These are phyloP conservation scores for Rhinopomastus cyanomelas DNA, from an alignment of 2,113 vertebrate genomes.

Conservation along the genomic window DNA sequence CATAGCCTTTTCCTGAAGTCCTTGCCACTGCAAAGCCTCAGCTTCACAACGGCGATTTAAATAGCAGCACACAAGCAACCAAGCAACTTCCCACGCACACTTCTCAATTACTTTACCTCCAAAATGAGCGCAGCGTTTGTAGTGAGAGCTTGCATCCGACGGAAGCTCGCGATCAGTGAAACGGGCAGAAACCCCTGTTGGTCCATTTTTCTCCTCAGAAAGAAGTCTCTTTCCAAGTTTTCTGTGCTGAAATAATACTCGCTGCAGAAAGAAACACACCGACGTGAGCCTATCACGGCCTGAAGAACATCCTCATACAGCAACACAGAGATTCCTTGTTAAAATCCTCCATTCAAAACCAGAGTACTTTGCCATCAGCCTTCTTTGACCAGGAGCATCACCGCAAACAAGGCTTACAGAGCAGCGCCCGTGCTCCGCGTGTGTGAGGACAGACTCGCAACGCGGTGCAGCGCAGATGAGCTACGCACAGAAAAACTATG, in stretches of 20 bases:
- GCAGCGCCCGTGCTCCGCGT: neutral
- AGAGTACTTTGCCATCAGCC: neutral
- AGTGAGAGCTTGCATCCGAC: slow-evolving; percentile 92
- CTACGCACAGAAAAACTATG: neutral
- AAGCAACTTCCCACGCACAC: neutral
- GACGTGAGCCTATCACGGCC: neutral
- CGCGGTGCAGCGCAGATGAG: neutral
- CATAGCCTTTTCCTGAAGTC: neutral
- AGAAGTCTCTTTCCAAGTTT: slow-evolving; percentile 96
- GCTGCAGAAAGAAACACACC: slow-evolving; percentile 68
- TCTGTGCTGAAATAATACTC: slow-evolving; percentile 98
- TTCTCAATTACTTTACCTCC: slow-evolving; percentile 79
- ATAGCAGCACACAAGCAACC: neutral
- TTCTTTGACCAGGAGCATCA: neutral
- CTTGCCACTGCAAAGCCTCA: neutral
- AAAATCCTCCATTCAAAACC: neutral
- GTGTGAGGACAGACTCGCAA: neutral
- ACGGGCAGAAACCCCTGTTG: slow-evolving; percentile 90
- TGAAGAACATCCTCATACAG: neutral
- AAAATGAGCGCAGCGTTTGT: slow-evolving; percentile 88
- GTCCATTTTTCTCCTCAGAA: slow-evolving; percentile 96
- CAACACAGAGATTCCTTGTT: neutral
- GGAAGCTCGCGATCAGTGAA: slow-evolving; percentile 93
- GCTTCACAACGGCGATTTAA: neutral
- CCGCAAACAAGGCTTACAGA: neutral